These are phyloP conservation scores for Acanthurus tractus DNA, from an alignment of 2,797 vertebrate species.

Conservation along the genomic window DNA sequence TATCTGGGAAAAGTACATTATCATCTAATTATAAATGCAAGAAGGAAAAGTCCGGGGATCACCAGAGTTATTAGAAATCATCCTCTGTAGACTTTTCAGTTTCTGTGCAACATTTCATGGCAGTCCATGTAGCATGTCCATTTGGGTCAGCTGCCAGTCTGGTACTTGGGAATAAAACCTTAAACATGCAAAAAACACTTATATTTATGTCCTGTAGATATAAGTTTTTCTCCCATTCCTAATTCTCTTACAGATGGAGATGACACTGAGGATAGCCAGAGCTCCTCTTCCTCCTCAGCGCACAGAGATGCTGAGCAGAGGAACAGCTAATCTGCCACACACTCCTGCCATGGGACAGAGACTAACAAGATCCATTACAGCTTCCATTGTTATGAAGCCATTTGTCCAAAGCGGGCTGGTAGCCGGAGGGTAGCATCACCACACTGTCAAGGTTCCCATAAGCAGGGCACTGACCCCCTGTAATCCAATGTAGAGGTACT, in stretches of 20 bases:
- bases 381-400: not conserved
- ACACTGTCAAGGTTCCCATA: slow-evolving; percentile 35
- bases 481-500: slow-evolving; percentile 37
- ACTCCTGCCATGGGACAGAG: not conserved
- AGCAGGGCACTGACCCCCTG: slow-evolving; percentile 45
- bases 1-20: not conserved
- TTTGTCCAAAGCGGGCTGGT: slow-evolving; percentile 19
- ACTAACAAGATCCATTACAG: slow-evolving; percentile 16
- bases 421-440: slow-evolving; percentile 47
- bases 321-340: slow-evolving; percentile 74
- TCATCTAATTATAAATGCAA: no score
- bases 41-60: not conserved
- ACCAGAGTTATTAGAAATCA: not conserved
- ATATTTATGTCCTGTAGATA: not conserved
- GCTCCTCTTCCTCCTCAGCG: slow-evolving; percentile 69
- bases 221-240: not conserved
- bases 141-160: not conserved
- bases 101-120: not conserved
- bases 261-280: slow-evolving; percentile 76
- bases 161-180: no score
- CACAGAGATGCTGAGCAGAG: slow-evolving; percentile 77
- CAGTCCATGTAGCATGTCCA: not conserved
- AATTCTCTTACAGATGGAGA: slow-evolving; percentile 68
- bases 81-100: not conserved
- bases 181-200: not conserved